These are phyloP conservation scores for Sminthurinus signatus DNA, from an alignment of 1,140 invertebrate genomes.

Conservation along the genomic window DNA sequence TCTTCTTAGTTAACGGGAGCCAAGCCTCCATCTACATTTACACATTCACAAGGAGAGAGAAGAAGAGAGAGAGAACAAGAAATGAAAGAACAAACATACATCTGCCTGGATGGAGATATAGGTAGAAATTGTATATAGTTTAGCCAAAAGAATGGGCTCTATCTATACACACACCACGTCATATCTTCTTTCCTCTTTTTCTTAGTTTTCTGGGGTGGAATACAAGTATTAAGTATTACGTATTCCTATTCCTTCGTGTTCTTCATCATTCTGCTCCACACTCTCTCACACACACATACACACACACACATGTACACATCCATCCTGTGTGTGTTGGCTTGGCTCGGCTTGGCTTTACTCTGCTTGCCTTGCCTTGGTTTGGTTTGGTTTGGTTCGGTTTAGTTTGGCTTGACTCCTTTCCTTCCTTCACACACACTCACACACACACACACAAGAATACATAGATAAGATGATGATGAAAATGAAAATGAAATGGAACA, in stretches of 20 bases:
- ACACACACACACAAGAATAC: not conserved
- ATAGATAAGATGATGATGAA: too few species aligned
- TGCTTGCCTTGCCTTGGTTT: not conserved
- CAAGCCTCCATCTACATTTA: not conserved
- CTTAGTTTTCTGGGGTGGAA: constrained; percentile 20
- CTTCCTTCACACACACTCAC: not conserved
- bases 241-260: not conserved
- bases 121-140: not conserved
- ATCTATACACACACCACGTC: not conserved
- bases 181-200: constrained; percentile 25
- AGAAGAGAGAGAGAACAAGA: not conserved
- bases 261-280: not conserved
- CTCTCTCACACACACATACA: not conserved
- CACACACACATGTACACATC: not conserved
- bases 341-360: not conserved
- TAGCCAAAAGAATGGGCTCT: not conserved
- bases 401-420: not conserved
- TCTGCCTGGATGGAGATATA: not conserved
- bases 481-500: too few species aligned
- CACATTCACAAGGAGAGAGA: not conserved
- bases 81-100: not conserved
- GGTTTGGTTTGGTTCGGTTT: not conserved
- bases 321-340: not conserved
- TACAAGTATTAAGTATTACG: constrained; percentile 3
- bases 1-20: constrained; percentile 21